Evolutionary conservation across 2,888 invertebrate species (phyloP), one percentile per base, ranked within the genome.

Genomic region (Icerya purchasi): DNA sequence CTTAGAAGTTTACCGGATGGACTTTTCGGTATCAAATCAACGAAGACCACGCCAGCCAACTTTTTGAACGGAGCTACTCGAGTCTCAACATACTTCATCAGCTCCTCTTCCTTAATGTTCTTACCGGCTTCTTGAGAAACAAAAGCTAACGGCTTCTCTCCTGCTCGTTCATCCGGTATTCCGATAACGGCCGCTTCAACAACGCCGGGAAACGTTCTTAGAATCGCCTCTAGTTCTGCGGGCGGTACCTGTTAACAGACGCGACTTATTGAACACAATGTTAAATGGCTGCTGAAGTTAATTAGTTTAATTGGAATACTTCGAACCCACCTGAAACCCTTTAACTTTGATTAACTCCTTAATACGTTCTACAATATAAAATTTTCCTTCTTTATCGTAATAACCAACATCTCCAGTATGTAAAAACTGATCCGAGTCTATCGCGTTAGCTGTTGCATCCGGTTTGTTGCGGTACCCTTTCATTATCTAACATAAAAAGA

Each of bases 181-280:
- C 86, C 87, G 51, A 89, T 76, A 0, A 93, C 90, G 0, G 84
- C 91, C 0, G 83, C 87, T 66, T 93, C 92, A 18, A 75, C 70
- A 1, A 93, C 77, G 24, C 77, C 77, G 0, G 86, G 83, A 71
- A 86, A 83, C 55, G 77, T 76, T 62, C 84, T 77, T 1, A 89
- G 68, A 8, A 88, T 70, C 65, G 80, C 82, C 71, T 89, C 88
- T 61, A 89, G 70, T 72, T 90, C 89, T 2, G 88, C 86, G 22
- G 89, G 89, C 1, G 89, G 83, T 25, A 89, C 87, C 85, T 87
- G n/a, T n/a, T n/a, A n/a, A n/a, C n/a, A n/a, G n/a, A n/a, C n/a
- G n/a, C n/a, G n/a, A n/a, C n/a, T n/a, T n/a, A n/a, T n/a, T n/a
- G n/a, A n/a, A n/a, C n/a, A n/a, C n/a, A n/a, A n/a, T n/a, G n/a